Evolutionary conservation across 92 coral and sea anemone species (phyloP).

Genomic region (Bergia sp.): DNA sequence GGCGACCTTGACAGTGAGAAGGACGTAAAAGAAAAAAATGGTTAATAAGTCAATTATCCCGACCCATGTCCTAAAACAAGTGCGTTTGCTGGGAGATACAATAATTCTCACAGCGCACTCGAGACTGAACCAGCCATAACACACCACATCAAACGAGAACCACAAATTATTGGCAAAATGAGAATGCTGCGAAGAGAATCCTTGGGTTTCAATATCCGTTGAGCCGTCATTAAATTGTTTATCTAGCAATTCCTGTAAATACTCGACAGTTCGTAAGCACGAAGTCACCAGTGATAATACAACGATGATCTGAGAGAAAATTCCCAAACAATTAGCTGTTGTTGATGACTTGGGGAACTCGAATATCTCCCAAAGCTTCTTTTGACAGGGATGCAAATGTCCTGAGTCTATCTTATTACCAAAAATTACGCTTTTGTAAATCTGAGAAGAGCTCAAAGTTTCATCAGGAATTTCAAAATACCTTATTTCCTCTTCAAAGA

Average conservation of each 20-base stretch:
- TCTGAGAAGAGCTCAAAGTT: slow-evolving; percentile 41
- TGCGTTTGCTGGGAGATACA: slow-evolving; percentile 77
- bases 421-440: slow-evolving; percentile 72
- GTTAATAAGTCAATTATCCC: slow-evolving; percentile 77
- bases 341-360: slow-evolving; percentile 71
- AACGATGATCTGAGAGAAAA: slow-evolving; percentile 71
- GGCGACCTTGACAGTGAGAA: slow-evolving; percentile 62
- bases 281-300: slow-evolving; percentile 65
- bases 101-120: slow-evolving; percentile 78
- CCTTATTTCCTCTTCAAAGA: slow-evolving; percentile 79
- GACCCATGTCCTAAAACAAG: slow-evolving; percentile 67
- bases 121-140: slow-evolving; percentile 85
- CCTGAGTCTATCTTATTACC: slow-evolving; percentile 63
- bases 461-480: slow-evolving; percentile 78
- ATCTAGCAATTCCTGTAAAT: slow-evolving; percentile 41
- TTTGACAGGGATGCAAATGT: slow-evolving; percentile 64
- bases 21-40: slow-evolving; percentile 65
- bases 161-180: slow-evolving; percentile 54
- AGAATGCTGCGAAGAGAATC: background rate
- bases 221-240: slow-evolving; percentile 5
- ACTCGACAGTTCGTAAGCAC: slow-evolving; percentile 73
- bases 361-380: slow-evolving; percentile 76
- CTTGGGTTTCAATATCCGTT: slow-evolving; percentile 10
- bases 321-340: slow-evolving; percentile 63
- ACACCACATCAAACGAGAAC: slow-evolving; percentile 73